Conservation (phyloP, 2,113 vertebrate genomes). For the Salminus brasiliensis region DNA sequence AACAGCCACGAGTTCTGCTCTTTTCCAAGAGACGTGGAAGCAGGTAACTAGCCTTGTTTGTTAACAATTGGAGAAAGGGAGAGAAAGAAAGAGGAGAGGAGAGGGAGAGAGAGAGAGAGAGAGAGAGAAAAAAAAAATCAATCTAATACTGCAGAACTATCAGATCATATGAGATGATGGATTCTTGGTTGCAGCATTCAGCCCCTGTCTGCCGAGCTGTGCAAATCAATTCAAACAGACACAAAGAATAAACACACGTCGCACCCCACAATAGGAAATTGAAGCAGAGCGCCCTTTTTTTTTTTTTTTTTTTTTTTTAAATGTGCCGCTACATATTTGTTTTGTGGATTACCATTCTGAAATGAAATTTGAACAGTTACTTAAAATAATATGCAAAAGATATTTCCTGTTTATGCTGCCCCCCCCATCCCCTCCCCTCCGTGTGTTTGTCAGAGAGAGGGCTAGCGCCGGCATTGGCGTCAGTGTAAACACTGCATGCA, state of each 20-base stretch:
- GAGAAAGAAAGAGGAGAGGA: constrained; percentile 51
- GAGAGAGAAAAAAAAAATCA: constrained; percentile 84
- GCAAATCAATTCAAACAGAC: constrained; percentile 87
- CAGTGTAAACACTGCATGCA: constrained; percentile 75
- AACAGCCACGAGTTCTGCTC: constrained; percentile 66
- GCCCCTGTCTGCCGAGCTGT: constrained; percentile 85
- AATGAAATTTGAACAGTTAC: constrained; percentile 87
- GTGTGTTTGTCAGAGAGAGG: constrained; percentile 75
- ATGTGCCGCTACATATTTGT: constrained; percentile 83
- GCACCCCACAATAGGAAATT: constrained; percentile 83
- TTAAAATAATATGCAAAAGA: constrained; percentile 87
- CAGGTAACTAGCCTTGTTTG: constrained; percentile 85
- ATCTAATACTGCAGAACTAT: constrained; percentile 93
- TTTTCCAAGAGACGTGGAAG: constrained; percentile 68
- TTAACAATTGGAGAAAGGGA: constrained; percentile 81
- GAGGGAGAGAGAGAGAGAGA: constrained; percentile 51
- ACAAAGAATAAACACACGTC: constrained; percentile 83
- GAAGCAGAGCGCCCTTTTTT: constrained; percentile 72
- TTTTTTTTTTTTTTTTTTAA: constrained; percentile 71
- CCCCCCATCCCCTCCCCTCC: constrained; percentile 56
- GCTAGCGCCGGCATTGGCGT: constrained; percentile 63
- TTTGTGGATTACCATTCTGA: constrained; percentile 84
- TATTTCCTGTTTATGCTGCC: constrained; percentile 71
- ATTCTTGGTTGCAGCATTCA: constrained; percentile 88
- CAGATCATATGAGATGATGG: constrained; percentile 96